Base-by-base conservation (phyloP, 2,888 invertebrate genomes). In the Theodoxus fluviatilis region DNA sequence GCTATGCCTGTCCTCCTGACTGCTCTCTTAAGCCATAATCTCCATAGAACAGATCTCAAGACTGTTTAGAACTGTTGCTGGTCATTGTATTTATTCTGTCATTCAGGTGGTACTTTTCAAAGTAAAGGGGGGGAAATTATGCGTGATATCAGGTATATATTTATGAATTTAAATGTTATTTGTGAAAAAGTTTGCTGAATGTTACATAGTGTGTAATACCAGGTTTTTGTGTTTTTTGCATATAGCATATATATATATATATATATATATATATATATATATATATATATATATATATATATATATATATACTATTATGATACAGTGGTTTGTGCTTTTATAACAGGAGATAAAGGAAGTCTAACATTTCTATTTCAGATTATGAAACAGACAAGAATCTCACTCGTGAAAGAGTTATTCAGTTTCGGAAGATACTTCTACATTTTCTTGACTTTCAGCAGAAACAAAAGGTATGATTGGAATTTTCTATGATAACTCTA, bases 361-460 rank as follows among this genome's bases (percentile, higher is more conserved):
- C 33, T 9, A 40, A 18, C 18, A 28, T 25, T 25, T 4, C 70
- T 35, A 15, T 71, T 64, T n/a, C 69, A 83, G 82, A 82, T 77
- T 78, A 76, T 63, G 82, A 84, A 49, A 71, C 78, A 64, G 80
- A 80, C 22, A 71, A 70, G 37, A 80, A 79, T 38, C 59, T 84
- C 33, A 83, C 82, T 1, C 73, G 75, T 31, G 77, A 80, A 15
- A 76, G 83, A 69, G 80, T 89, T 7, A 73, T 76, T 38, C 86
- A 88, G 74, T 94, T 96, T 82, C 87, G 91, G 71, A 90, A 92
- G 73, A 90, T 94, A 67, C 87, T 96, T 3, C 89, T 92, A 28
- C 90, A 93, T 59, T 98, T 95, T 84, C 88, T 95, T 76, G 95
- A 96, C 87, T 98, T 97, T 85, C 92, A 94, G 81, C 94, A 97